phyloP scores from a whole-genome alignment of 2,113 vertebrate species.

The Zingel zingel region DNA sequence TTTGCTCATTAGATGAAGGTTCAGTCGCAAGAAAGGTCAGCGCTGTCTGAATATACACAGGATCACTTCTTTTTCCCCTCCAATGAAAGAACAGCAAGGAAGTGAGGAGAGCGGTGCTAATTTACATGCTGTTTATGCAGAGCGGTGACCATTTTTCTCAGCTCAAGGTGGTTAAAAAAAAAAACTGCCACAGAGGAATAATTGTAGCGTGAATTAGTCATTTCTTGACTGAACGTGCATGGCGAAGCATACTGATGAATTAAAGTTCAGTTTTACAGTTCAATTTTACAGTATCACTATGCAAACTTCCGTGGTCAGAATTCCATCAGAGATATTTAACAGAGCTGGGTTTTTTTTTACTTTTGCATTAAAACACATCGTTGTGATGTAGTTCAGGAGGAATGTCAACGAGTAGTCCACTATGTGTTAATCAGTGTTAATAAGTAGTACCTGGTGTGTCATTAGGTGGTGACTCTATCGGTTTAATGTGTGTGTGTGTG shows the following conservation, averaged over 20 bases:
- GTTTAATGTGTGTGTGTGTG: no score
- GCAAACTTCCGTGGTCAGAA: neutral
- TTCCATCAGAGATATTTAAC: neutral
- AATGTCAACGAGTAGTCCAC: neutral
- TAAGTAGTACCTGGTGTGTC: neutral
- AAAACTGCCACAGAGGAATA: conserved; percentile 9
- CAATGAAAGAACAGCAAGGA: conserved; percentile 39
- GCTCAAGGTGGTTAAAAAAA: conserved; percentile 31
- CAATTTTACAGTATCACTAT: neutral
- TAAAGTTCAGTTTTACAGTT: neutral
- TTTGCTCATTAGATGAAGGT: conserved; percentile 55
- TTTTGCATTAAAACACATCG: neutral
- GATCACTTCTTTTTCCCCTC: conserved; percentile 17
- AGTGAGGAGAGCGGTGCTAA: neutral
- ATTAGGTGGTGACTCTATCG: neutral
- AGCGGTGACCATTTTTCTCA: conserved; percentile 40
- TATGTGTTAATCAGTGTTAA: neutral
- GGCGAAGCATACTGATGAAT: conserved; percentile 29
- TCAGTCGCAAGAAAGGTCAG: conserved; percentile 48
- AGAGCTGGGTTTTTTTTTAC: neutral
- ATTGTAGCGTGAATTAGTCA: conserved; percentile 24
- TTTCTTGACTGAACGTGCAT: conserved; percentile 12
- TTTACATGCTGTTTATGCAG: conserved; percentile 54
- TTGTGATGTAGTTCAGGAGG: neutral
- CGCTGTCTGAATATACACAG: conserved; percentile 33